Base-by-base conservation (phyloP, 2,113 vertebrate genomes). In the Puntigrus tetrazona region DNA sequence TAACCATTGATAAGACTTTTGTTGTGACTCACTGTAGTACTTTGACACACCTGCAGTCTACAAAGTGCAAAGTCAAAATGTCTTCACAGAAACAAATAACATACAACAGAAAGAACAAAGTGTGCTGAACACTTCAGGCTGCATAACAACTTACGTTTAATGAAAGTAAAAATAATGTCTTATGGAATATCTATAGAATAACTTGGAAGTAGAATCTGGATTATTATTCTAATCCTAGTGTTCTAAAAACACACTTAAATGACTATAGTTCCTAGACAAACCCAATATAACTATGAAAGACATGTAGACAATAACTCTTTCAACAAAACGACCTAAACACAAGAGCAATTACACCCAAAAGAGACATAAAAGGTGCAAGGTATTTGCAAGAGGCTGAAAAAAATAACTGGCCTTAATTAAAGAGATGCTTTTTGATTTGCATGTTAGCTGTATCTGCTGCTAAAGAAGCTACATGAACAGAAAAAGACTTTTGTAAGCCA, bases 61-160 rank as follows among this genome's bases (percentile, higher is more conserved):
- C 61, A 52, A 67, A 61, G 34, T n/a, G 83, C 74, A 52, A 55
- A 72, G 25, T n/a, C 22, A 78, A 65, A 76, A 75, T 55, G 27
- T 22, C 47, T 41, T 57, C 22, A 41, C 41, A 59, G 18, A 22
- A 22, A 59, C 22, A 34, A n/a, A n/a, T 22, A 34, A 9, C 3
- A 1, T 16, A 18, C 43, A 47, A 18, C 43, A 45, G 27, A n/a
- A 76, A 55, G 2, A 8, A 47, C 9, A 25, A 31, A 20, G 27
- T 34, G 45, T 34, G 27, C 7, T 76, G 20, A 13, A 7, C 34
- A 36, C 9, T 14, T 55, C 50, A 77, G 74, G 11, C 50, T n/a
- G 31, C 20, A 38, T 29, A 36, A 22, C 29, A 47, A 50, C 6
- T 45, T 43, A 47, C 3, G 16, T 22, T 45, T 73, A 73, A 73